These are phyloP conservation scores for Thalpophila matura DNA, from an alignment of 2,888 invertebrate species.

Conservation along the genomic window DNA sequence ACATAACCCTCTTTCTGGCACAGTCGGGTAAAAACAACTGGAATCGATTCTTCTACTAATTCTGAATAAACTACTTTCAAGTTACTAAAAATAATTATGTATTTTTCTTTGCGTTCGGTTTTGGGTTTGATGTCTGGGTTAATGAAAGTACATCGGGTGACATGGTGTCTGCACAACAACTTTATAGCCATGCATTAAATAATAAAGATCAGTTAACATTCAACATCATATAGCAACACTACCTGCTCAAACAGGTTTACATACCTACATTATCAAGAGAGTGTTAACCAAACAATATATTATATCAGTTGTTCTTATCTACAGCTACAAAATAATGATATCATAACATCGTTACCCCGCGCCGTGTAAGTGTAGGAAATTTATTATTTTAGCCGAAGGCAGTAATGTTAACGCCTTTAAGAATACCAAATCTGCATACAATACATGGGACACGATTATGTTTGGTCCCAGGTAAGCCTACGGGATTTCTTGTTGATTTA, in stretches of 20 bases:
- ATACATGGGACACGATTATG: constrained; percentile 70
- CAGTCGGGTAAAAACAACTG: too few species aligned
- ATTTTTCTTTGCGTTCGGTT: too few species aligned
- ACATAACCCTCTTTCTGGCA: too few species aligned
- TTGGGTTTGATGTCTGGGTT: not conserved
- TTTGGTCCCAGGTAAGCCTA: constrained; percentile 49
- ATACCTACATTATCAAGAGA: constrained; percentile 41
- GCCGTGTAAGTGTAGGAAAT: constrained; percentile 76
- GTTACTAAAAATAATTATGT: too few species aligned
- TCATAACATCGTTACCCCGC: constrained; percentile 79
- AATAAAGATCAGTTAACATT: not conserved
- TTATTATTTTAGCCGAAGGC: constrained; percentile 74
- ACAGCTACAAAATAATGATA: constrained; percentile 73
- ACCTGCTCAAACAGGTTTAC: constrained; percentile 29
- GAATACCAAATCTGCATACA: constrained; percentile 85
- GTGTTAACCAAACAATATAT: constrained; percentile 55
- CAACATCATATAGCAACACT: not conserved
- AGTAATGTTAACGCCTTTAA: constrained; percentile 78
- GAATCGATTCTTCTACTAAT: too few species aligned
- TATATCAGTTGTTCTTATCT: constrained; percentile 70
- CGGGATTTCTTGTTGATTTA: constrained; percentile 66
- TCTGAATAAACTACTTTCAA: too few species aligned
- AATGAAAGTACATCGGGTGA: too few species aligned
- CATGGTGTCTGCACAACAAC: too few species aligned
- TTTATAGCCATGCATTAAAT: too few species aligned